Evolutionary conservation across 1,140 invertebrate species (phyloP).

Genomic region (Pissodes strobi): DNA sequence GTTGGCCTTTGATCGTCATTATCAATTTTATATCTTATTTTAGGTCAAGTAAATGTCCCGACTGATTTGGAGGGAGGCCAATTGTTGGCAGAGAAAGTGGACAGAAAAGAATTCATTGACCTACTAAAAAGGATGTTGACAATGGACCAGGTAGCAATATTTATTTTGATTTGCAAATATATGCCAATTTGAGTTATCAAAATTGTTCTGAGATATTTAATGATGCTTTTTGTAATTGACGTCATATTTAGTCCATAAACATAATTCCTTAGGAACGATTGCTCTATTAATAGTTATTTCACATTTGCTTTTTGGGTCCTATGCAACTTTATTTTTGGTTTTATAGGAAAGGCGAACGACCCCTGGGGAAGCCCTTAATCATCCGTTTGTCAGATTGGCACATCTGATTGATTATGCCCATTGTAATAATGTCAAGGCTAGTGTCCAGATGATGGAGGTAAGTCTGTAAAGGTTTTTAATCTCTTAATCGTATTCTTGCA

Average conservation of each 20-base stretch:
- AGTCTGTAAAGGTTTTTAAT: not conserved
- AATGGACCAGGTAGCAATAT: slow-evolving; percentile 87
- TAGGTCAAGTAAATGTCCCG: slow-evolving; percentile 90
- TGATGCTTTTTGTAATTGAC: too few species aligned
- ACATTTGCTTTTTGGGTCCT: slow-evolving; percentile 10
- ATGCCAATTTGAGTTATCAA: too few species aligned
- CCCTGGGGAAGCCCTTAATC: slow-evolving; percentile 92
- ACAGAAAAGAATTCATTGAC: slow-evolving; percentile 95
- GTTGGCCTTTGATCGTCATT: too few species aligned
- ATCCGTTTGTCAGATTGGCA: slow-evolving; percentile 90
- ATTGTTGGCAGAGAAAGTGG: slow-evolving; percentile 92
- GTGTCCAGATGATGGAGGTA: slow-evolving; percentile 93
- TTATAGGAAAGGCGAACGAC: slow-evolving; percentile 86
- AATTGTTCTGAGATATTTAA: too few species aligned
- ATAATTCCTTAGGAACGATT: too few species aligned
- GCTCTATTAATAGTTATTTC: too few species aligned
- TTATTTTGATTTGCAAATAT: slow-evolving; percentile 45
- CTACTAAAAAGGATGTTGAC: slow-evolving; percentile 96
- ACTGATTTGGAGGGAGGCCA: slow-evolving; percentile 95
- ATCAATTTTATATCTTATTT: not conserved
- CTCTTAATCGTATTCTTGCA: not conserved
- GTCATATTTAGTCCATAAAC: too few species aligned
- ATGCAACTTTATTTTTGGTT: slow-evolving; percentile 37
- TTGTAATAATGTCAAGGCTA: slow-evolving; percentile 93
- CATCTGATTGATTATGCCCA: slow-evolving; percentile 96